phyloP scores from a whole-genome alignment of 92 coral and sea anemone species.

The Palythoa caribaeorum region DNA sequence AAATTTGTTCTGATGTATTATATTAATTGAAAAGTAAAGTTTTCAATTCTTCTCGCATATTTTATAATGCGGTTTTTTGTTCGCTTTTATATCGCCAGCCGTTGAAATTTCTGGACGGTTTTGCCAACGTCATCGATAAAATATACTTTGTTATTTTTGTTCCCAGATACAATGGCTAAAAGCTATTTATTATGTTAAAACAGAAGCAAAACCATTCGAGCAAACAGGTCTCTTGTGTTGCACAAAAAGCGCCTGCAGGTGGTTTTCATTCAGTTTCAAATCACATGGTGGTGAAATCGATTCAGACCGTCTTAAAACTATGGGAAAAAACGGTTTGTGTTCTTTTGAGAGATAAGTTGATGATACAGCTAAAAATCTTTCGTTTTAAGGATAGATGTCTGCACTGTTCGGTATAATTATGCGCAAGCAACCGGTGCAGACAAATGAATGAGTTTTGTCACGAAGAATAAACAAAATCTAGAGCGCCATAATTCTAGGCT shows the following conservation, averaged over 20 bases:
- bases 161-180: no score
- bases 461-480: neutral
- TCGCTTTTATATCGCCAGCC: no score
- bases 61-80: no score
- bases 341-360: neutral
- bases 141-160: no score
- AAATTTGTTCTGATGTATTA: no score
- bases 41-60: no score
- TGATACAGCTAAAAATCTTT: neutral
- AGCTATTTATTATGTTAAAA: no score
- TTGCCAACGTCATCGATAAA: no score
- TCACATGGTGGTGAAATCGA: neutral
- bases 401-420: neutral
- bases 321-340: neutral
- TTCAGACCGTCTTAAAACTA: neutral
- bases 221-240: neutral
- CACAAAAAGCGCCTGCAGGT: neutral
- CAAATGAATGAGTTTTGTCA: neutral
- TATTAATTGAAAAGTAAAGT: no score
- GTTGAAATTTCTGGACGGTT: no score
- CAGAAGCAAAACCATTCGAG: neutral
- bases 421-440: neutral
- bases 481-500: neutral
- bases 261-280: neutral
- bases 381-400: neutral